These are phyloP conservation scores for Sitophilus oryzae DNA, from an alignment of 1,140 invertebrate species.

Conservation along the genomic window DNA sequence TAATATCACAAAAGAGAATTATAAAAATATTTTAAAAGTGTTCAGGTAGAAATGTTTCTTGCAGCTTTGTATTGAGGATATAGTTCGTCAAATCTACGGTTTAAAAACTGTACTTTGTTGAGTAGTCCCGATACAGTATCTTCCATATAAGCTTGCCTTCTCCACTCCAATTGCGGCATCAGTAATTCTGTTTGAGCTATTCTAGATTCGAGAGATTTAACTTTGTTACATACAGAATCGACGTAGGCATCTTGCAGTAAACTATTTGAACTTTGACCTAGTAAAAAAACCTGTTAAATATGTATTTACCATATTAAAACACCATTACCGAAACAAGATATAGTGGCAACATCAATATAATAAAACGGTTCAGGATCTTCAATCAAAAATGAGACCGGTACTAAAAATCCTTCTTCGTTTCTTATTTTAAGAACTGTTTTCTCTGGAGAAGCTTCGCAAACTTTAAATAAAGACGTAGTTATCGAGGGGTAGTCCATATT, in stretches of 20 bases:
- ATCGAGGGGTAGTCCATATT: conserved; percentile 33
- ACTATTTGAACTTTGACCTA: conserved; percentile 32
- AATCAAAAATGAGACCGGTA: conserved; percentile 38
- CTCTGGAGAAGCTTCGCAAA: conserved; percentile 32
- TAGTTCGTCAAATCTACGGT: conserved; percentile 40
- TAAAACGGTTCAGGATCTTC: conserved; percentile 26
- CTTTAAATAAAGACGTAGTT: conserved; percentile 31
- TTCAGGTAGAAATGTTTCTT: no score
- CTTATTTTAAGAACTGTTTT: conserved; percentile 41
- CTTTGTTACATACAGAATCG: conserved; percentile 39
- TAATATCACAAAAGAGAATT: no score
- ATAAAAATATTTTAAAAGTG: no score
- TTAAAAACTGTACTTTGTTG: conserved; percentile 38
- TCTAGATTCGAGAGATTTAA: conserved; percentile 38
- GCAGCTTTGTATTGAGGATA: conserved; percentile 39
- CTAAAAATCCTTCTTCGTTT: conserved; percentile 33
- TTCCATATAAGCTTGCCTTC: conserved; percentile 39
- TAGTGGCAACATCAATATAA: conserved; percentile 33
- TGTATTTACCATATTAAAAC: conserved; percentile 4
- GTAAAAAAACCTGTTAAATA: conserved; percentile 21
- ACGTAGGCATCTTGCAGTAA: conserved; percentile 42
- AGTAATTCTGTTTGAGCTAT: conserved; percentile 38
- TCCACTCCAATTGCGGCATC: conserved; percentile 40
- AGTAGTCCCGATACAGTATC: conserved; percentile 37
- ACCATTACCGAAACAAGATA: conserved; percentile 27